These are phyloP conservation scores for Sipha flava DNA, from an alignment of 1,140 invertebrate species.

Conservation along the genomic window DNA sequence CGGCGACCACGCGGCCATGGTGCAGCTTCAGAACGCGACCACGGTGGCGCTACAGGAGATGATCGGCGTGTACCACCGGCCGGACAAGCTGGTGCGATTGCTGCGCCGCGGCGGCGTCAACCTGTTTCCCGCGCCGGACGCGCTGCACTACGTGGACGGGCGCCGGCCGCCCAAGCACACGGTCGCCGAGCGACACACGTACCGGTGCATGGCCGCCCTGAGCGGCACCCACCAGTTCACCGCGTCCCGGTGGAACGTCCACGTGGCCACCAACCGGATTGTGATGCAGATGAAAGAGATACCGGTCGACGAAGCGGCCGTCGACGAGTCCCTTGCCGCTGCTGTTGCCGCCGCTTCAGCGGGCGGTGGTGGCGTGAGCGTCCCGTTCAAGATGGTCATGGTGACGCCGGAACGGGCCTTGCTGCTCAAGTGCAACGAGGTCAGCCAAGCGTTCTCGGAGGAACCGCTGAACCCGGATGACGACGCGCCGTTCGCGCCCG, in stretches of 20 bases:
- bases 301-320: not conserved
- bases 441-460: slow-evolving; percentile 55
- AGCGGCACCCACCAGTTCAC: slow-evolving; percentile 69
- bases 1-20: slow-evolving; percentile 48
- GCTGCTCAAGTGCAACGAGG: slow-evolving; percentile 60
- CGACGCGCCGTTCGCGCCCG: not conserved
- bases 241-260: slow-evolving; percentile 81
- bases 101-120: slow-evolving; percentile 69
- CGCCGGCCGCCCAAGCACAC: slow-evolving; percentile 59
- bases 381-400: slow-evolving; percentile 46
- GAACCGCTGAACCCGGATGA: not conserved
- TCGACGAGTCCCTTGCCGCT: too few relatives aligned
- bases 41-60: slow-evolving; percentile 48
- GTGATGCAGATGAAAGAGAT: slow-evolving; percentile 63
- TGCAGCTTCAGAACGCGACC: slow-evolving; percentile 51
- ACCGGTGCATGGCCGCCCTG: slow-evolving; percentile 71
- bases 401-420: slow-evolving; percentile 55
- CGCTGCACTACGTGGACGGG: slow-evolving; percentile 70
- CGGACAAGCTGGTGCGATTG: slow-evolving; percentile 55
- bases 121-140: slow-evolving; percentile 78
- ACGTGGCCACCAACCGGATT: slow-evolving; percentile 56
- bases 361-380: not conserved
- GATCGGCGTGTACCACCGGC: slow-evolving; percentile 50
- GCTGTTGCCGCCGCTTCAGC: not conserved
- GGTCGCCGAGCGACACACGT: slow-evolving; percentile 66